These are phyloP conservation scores for Porites rus DNA, from an alignment of 92 coral and sea anemone genomes.

Conservation along the genomic window DNA sequence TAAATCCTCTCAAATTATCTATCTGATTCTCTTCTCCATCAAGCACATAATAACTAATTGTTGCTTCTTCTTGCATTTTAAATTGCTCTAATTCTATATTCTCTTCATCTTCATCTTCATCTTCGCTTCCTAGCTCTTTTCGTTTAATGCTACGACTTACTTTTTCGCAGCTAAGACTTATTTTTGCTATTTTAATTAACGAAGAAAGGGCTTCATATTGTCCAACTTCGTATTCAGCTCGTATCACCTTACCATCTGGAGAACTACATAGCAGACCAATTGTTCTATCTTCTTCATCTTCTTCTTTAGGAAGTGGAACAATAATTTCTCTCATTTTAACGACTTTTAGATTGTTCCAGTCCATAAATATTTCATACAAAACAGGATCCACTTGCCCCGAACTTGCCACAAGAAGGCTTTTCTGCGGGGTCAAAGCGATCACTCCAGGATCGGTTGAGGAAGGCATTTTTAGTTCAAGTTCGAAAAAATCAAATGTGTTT, in stretches of 20 bases:
- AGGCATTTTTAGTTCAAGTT: neutral
- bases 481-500: neutral
- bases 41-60: conserved; percentile 49
- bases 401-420: conserved; percentile 16
- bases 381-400: neutral
- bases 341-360: conserved; percentile 44
- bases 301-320: neutral
- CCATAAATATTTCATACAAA: conserved; percentile 17
- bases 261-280: conserved; percentile 18
- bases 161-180: neutral
- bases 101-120: neutral
- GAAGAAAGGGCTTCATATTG: neutral
- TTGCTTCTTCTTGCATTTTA: conserved; percentile 18
- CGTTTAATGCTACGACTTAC: neutral
- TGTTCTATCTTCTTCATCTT: neutral
- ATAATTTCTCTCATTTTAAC: conserved; percentile 11
- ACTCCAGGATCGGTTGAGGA: conserved; percentile 34
- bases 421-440: conserved; percentile 32
- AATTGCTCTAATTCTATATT: neutral
- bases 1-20: conserved; percentile 23
- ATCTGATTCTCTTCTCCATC: conserved; percentile 37
- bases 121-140: conserved; percentile 20
- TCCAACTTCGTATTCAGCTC: neutral
- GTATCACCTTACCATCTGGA: conserved; percentile 9
- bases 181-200: conserved; percentile 15